Conservation (phyloP, 2,113 vertebrate genomes). For the Grallaria varia region DNA sequence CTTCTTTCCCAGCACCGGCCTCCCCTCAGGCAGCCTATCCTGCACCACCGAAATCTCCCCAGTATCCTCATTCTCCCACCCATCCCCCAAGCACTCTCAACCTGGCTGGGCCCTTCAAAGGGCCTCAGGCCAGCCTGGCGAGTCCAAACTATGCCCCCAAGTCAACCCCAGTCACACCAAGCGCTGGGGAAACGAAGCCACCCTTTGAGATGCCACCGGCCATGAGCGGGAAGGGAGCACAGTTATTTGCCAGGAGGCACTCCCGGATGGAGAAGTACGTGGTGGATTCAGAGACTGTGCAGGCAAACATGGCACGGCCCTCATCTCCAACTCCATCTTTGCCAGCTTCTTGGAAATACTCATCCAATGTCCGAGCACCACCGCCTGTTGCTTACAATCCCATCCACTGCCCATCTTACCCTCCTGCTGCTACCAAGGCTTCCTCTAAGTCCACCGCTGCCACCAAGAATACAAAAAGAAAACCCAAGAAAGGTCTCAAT, state of each 20-base stretch:
- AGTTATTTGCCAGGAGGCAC: conserved; percentile 94
- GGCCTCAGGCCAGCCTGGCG: conserved; percentile 74
- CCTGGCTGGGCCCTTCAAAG: conserved; percentile 75
- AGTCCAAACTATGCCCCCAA: conserved; percentile 73
- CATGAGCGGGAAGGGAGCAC: conserved; percentile 90
- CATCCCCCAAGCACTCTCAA: conserved; percentile 70
- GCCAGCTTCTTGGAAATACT: conserved; percentile 93
- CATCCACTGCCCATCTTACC: conserved; percentile 90
- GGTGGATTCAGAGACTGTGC: conserved; percentile 92
- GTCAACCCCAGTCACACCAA: conserved; percentile 73
- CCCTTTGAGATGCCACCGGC: conserved; percentile 85
- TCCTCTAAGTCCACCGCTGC: conserved; percentile 65
- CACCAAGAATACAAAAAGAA: conserved; percentile 72
- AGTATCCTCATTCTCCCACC: conserved; percentile 74
- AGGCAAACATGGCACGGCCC: conserved; percentile 84
- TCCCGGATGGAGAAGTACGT: conserved; percentile 97
- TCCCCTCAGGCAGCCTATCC: conserved; percentile 72
- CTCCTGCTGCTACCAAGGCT: conserved; percentile 83
- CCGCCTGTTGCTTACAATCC: conserved; percentile 92
- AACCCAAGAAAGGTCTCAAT: conserved; percentile 88
- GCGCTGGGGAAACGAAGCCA: conserved; percentile 72
- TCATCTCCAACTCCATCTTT: conserved; percentile 89
- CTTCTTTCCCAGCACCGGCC: conserved; percentile 78
- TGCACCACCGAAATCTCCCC: conserved; percentile 64
- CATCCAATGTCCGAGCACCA: conserved; percentile 91